Base-by-base conservation (phyloP, 2,797 vertebrate genomes). In the Artibeus jamaicensis region DNA sequence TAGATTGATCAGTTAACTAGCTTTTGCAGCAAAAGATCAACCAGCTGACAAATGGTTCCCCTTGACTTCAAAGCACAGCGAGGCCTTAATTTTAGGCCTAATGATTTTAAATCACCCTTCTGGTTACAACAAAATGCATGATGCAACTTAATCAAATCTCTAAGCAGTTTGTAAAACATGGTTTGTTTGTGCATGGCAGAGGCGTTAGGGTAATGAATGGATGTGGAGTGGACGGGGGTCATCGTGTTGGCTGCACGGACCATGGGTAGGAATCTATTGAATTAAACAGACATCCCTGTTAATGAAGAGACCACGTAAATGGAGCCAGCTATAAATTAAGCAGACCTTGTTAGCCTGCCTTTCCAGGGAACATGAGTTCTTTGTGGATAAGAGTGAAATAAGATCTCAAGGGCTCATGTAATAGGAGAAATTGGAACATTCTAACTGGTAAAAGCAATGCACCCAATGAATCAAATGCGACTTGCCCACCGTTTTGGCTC, bases 1-100 rank as follows among this genome's bases (percentile, higher is more conserved):
- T 97, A 97, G 97, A 97, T 96, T 98, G 98, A 98, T 98, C 97
- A 97, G 95, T 97, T 98, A 98, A 98, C 95, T 92, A 93, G 95
- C 94, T 98, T 98, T 90, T 97, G 94, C 97, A 97, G 88, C 95
- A 98, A 98, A 98, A 98, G 97, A 98, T 97, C 95, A 98, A 95
- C 93, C 67, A 96, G 70, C 92, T 97, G 97, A 98, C 95, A 98
- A 98, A 98, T 98, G 93, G 95, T 97, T 97, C 95, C 91, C 74
- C 96, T 98, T 98, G 96, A 98, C 98, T 98, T 98, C 89, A 97
- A 93, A 86, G 93, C 85, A 98, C 91, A 95, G 81, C 0, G 26
- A 96, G 71, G 95, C 95, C 71, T 95, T 97, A 86, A 95, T 94
- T 96, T 98, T 96, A 95, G 67, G 95, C 93, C 96, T 98, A 97